Base-by-base conservation (phyloP, 1,140 invertebrate species). In the Dendrolimus kikuchii region DNA sequence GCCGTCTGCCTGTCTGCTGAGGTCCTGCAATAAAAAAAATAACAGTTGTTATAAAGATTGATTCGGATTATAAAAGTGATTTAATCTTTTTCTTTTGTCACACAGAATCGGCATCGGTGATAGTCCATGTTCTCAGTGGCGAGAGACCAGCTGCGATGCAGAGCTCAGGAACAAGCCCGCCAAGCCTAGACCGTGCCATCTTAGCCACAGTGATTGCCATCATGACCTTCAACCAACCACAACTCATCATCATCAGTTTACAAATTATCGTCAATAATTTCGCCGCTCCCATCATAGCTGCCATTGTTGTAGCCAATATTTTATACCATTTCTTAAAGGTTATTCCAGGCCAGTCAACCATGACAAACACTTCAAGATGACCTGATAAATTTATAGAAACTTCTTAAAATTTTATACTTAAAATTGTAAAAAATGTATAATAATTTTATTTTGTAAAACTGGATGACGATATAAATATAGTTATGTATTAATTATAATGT, bases 91-190 rank as follows among this genome's bases (percentile, higher is more conserved):
- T 46, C 6, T 10, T 49, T 38, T 49, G 2, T 49, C 23, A 3
- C 37, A 57, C 76, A 91, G 90, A 92, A 68, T 90, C 91, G 8
- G 90, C 90, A 46, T 91, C 90, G 41, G 90, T 92, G 50, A 86
- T 91, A 55, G 90, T 92, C 45, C 91, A 92, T 68, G 91, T 92
- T 53, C 82, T 92, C 57, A 91, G 91, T 60, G 92, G 92, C 4
- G 92, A 93, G 76, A 89, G 92, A 80, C 92, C 92, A 51, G 92
- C 92, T 7, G 92, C 92, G 47, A 93, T 93, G 92, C 92, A 93
- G 77, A 90, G 89, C 77, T 92, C 89, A 60, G 90, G 86, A 57
- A 90, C 85, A 60, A 84, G 81, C 66, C 87, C 83, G 49, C 86
- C 65, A 4, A 63, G 66, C 38, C 56, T 83, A 4, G 71, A 75